A percentile compares a stretch with the other conserved stretches of the same genome.
Evolutionary conservation across 2,888 invertebrate genomes (phyloP).

Genomic region (Orthosia incerta): DNA sequence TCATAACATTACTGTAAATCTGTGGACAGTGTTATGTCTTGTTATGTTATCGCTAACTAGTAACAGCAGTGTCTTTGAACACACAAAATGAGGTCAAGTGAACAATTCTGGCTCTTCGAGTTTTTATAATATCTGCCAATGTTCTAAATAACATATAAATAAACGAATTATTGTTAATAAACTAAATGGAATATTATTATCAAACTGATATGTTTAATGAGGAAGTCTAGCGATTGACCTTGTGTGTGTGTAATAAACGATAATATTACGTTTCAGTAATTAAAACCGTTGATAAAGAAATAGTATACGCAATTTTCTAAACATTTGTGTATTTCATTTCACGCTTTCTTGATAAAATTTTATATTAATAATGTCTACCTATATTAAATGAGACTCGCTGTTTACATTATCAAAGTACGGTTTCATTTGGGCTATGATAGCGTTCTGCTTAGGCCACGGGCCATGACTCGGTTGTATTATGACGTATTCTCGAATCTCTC

Average conservation of each 20-base stretch:
- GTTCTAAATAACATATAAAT: not conserved
- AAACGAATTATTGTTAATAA: not conserved
- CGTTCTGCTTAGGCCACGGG: constrained; percentile 1
- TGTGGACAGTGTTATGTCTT: not conserved
- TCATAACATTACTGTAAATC: not conserved
- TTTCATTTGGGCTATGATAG: not conserved
- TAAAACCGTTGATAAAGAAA: not conserved
- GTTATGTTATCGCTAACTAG: not conserved
- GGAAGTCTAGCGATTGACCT: constrained; percentile 36
- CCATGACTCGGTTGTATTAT: not conserved
- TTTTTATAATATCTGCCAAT: not conserved
- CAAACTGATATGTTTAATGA: constrained; percentile 12
- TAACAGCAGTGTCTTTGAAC: too few species aligned
- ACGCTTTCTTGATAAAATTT: not conserved
- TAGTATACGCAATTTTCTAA: not conserved
- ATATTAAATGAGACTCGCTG: too few species aligned
- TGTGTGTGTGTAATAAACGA: not conserved
- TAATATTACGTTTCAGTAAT: not conserved
- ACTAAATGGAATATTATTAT: constrained; percentile 17
- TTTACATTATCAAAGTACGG: not conserved
- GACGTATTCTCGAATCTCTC: constrained; percentile 9
- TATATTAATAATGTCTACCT: not conserved
- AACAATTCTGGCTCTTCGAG: too few species aligned
- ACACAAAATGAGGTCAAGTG: too few species aligned
- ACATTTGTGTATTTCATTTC: not conserved